Base-by-base conservation (phyloP, 2,888 invertebrate species). In the Leptopilina myrica region DNA sequence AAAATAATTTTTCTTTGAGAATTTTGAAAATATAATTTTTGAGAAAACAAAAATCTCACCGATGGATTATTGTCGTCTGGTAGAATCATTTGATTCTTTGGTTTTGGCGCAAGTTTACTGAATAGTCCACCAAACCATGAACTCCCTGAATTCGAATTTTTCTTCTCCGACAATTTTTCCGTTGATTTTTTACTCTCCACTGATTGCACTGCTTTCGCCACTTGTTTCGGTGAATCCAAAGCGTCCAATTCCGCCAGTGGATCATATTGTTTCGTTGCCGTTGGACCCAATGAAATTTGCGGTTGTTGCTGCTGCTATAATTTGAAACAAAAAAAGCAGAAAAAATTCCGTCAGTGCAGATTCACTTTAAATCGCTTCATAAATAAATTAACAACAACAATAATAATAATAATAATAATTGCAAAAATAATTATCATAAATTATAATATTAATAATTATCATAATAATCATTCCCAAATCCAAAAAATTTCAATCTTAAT, bases 21-120 rank as follows among this genome's bases (percentile, higher is more conserved):
- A 64, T 76, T 20, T 64, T 53, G 20, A 8, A 26, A 20, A 64
- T 9, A 43, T 6, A 40, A 67, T 46, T 26, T 15, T 14, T 43
- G 1, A 43, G 1, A 7, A 14, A 67, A 76, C 76, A 65, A 59
- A 5, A 14, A 43, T 93, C 95, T 94, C 93, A 97, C 97, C 83
- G 96, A 93, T 83, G 97, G 98, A 93, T 98, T 96, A 92, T 96
- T 98, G 92, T 98, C 98, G 92, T 98, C 98, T 0, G 98, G 98
- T 86, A 98, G 93, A 89, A 96, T 98, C 97, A 98, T 98, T 93
- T 98, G 98, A 93, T 98, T 98, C 92, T 97, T 97, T 66, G 96
- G 95, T 86, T 96, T 96, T 77, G 96, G 93, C 26, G 96, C 94
- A 80, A 97, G 93, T 92, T 96, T 97, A 91, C 95, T 96, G 93